Evolutionary conservation across 2,888 invertebrate genomes (phyloP).

Genomic region (Andrena bicolor): DNA sequence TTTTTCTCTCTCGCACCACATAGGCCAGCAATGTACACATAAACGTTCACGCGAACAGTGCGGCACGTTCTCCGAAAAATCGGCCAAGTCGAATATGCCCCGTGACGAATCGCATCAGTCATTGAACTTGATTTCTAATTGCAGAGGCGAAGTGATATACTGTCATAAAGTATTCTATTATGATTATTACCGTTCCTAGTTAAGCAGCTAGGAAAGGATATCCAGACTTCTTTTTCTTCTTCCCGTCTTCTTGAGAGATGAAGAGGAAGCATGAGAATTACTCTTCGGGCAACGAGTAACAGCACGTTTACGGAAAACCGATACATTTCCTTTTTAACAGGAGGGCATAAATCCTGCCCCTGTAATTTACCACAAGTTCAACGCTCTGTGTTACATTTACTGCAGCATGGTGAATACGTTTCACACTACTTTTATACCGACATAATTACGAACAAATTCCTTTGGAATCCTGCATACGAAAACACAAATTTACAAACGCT

Average conservation of each 20-base stretch:
- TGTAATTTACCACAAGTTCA: conserved; percentile 38
- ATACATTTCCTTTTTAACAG: too few relatives aligned
- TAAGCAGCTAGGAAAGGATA: neutral
- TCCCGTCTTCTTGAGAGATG: neutral
- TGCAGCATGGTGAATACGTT: neutral
- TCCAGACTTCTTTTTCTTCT: neutral
- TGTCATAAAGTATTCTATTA: neutral
- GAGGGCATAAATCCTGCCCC: neutral
- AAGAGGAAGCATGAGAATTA: neutral
- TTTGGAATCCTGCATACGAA: neutral
- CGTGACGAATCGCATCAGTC: neutral
- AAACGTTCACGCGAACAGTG: neutral
- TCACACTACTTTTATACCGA: neutral
- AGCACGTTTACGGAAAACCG: too few relatives aligned
- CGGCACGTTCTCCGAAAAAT: neutral
- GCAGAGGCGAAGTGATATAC: neutral
- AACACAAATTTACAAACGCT: conserved; percentile 5
- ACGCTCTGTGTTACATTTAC: neutral
- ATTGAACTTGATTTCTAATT: conserved; percentile 14
- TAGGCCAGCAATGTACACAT: neutral
- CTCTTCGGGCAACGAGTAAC: neutral
- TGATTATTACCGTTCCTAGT: neutral
- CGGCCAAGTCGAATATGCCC: neutral
- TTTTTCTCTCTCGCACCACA: conserved; percentile 1
- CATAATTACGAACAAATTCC: neutral